Conservation (phyloP, 2,888 invertebrate species). For the Salpingus planirostris region DNA sequence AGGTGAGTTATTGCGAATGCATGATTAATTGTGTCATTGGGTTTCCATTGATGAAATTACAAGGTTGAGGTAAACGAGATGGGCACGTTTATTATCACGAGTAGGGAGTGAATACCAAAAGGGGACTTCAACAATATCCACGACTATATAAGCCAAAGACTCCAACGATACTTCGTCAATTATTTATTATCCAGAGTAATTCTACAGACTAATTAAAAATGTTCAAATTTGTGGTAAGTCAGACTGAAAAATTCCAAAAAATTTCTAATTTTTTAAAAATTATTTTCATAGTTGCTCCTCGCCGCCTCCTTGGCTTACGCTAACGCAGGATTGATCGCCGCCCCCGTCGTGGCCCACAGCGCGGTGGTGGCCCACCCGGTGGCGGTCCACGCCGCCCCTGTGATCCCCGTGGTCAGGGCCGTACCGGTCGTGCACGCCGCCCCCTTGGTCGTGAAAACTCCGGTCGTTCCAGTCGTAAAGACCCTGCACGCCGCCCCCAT, state of each 20-base stretch:
- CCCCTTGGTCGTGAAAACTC: constrained; percentile 1
- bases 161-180: no score
- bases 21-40: no score
- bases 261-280: constrained; percentile 5
- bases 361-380: constrained; percentile 12
- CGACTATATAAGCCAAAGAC: no score
- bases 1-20: no score
- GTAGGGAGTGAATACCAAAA: no score
- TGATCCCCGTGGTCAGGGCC: not conserved
- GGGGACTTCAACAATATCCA: no score
- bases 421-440: constrained; percentile 6
- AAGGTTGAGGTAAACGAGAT: no score
- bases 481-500: not conserved
- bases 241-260: not conserved
- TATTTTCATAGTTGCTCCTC: constrained; percentile 9
- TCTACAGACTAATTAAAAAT: no score
- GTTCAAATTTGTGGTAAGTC: constrained; percentile 4
- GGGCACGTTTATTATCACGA: no score
- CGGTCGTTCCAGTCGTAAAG: not conserved
- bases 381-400: no score
- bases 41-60: no score
- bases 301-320: constrained; percentile 23
- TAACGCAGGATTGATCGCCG: constrained; percentile 15
- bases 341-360: constrained; percentile 20
- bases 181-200: no score